These are phyloP conservation scores for Glaucopsyche alexis DNA, from an alignment of 2,888 invertebrate species.

Conservation along the genomic window DNA sequence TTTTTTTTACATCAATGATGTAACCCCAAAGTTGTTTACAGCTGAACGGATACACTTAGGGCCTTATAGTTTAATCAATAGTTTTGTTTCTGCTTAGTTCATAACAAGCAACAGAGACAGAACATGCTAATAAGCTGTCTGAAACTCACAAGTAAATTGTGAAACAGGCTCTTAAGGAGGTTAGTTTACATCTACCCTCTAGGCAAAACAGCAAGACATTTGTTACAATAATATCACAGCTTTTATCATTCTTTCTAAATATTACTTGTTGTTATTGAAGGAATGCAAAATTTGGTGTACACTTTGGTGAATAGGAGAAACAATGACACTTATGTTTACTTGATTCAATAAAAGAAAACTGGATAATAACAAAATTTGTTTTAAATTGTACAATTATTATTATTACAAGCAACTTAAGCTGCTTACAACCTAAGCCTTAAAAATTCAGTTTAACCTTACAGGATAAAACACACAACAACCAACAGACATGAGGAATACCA, in stretches of 20 bases:
- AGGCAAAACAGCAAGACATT: constrained; percentile 8
- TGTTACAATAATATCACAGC: constrained; percentile 22
- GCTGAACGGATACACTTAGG: background rate
- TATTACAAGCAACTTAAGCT: background rate
- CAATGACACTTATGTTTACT: background rate
- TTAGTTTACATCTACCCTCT: background rate
- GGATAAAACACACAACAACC: background rate
- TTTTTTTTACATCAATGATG: too few species aligned
- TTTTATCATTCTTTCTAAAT: constrained; percentile 16
- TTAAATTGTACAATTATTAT: background rate
- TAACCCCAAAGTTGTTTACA: background rate
- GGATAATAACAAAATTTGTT: background rate
- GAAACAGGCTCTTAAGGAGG: background rate
- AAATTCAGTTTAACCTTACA: background rate
- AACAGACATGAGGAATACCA: background rate
- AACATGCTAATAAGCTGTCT: too few species aligned
- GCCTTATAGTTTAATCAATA: too few species aligned
- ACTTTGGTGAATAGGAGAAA: constrained; percentile 8
- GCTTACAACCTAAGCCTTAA: background rate
- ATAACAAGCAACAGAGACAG: too few species aligned
- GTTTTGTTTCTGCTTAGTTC: too few species aligned
- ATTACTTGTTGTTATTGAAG: background rate
- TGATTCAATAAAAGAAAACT: background rate
- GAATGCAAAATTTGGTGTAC: constrained; percentile 5
- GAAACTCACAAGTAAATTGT: too few species aligned